A percentile compares a stretch with the other conserved stretches of the same genome.
Conservation (phyloP, 2,113 vertebrate species). For the Sula dactylatra region DNA sequence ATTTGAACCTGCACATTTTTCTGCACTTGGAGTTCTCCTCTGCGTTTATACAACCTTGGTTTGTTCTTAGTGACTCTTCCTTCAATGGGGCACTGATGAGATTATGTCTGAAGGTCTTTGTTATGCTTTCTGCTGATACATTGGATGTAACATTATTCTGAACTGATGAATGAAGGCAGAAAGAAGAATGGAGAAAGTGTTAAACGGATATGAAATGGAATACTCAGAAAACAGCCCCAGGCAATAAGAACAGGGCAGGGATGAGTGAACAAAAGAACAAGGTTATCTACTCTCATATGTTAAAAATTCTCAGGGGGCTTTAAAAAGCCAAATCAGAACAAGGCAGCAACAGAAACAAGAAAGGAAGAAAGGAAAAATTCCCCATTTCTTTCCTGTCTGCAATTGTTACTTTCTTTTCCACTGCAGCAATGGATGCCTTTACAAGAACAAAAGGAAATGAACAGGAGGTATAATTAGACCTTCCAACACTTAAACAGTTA, state of each 20-base stretch:
- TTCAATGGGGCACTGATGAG: neutral
- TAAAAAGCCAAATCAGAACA: slow-evolving; percentile 41
- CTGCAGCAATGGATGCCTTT: neutral
- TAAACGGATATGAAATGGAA: slow-evolving; percentile 53
- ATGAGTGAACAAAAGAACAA: slow-evolving; percentile 61
- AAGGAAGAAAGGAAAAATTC: neutral
- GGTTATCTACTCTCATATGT: slow-evolving; percentile 52
- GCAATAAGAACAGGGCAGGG: slow-evolving; percentile 41
- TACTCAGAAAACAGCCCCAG: slow-evolving; percentile 38
- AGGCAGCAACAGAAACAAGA: neutral
- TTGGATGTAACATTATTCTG: neutral
- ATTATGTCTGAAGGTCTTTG: neutral
- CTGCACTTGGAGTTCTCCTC: neutral
- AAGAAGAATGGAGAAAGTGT: slow-evolving; percentile 38
- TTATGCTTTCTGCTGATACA: slow-evolving; percentile 20
- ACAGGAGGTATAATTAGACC: neutral
- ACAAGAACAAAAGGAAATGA: slow-evolving; percentile 10
- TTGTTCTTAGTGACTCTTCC: neutral
- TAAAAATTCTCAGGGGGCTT: slow-evolving; percentile 45
- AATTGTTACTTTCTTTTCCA: slow-evolving; percentile 13
- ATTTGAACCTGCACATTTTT: neutral
- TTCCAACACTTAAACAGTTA: neutral
- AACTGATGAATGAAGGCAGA: slow-evolving; percentile 54
- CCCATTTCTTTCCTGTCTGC: neutral
- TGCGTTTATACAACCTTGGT: neutral